phyloP scores from a whole-genome alignment of 2,113 vertebrate genomes.

The Phalacrocorax brasilianus region DNA sequence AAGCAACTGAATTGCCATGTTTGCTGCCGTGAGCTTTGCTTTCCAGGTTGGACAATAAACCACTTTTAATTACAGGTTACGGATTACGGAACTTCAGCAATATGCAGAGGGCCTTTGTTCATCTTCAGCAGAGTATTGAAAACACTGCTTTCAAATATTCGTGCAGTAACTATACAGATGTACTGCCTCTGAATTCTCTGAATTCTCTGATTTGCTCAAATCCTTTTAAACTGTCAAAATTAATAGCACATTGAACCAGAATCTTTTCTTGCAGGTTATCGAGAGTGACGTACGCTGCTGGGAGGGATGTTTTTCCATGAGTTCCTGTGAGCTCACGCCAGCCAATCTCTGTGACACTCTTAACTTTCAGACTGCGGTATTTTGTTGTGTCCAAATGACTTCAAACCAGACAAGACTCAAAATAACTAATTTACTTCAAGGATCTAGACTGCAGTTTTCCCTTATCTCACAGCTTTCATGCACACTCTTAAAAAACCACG shows the following conservation, averaged over 20 bases:
- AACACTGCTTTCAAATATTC: background rate
- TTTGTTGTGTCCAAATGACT: background rate
- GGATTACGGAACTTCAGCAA: fast-evolving
- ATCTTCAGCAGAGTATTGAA: background rate
- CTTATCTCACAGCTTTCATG: background rate
- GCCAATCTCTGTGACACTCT: background rate
- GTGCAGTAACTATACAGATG: background rate
- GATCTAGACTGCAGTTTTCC: background rate
- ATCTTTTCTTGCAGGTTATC: background rate
- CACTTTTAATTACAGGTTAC: background rate
- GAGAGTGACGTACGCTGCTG: fast-evolving
- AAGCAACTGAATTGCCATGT: background rate
- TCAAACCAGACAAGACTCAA: background rate
- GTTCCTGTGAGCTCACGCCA: too few species aligned
- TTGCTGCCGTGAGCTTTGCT: background rate
- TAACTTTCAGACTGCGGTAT: background rate
- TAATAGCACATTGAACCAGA: background rate
- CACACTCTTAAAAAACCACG: background rate
- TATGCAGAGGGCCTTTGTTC: background rate
- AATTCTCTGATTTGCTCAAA: background rate
- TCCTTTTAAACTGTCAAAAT: background rate
- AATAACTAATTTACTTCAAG: background rate
- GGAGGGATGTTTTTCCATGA: fast-evolving
- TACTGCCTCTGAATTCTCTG: background rate
- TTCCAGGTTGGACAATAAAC: background rate